Percentiles rank a stretch among this genome's conserved stretches.
phyloP scores from a whole-genome alignment of 1,140 invertebrate genomes.

The Cherax quadricarinatus region DNA sequence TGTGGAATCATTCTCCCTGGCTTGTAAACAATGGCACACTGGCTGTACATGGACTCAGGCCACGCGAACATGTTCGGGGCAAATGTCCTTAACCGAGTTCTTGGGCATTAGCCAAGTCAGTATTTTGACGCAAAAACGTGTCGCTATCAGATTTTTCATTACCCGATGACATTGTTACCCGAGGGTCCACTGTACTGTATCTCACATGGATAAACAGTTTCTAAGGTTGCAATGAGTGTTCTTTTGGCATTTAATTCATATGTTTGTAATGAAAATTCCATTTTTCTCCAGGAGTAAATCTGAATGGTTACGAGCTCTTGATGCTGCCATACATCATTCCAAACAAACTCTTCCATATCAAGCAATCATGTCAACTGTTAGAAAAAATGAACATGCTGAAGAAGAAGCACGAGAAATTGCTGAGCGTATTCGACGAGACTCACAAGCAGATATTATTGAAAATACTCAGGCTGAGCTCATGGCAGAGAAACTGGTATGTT shows the following conservation, averaged over 20 bases:
- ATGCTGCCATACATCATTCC: slow-evolving; percentile 68
- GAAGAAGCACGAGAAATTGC: slow-evolving; percentile 66
- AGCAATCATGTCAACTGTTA: slow-evolving; percentile 35
- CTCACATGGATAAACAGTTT: no score
- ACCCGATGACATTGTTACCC: no score
- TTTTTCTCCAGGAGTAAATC: slow-evolving; percentile 58
- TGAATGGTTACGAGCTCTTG: slow-evolving; percentile 65
- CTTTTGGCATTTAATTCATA: neutral
- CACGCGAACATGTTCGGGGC: no score
- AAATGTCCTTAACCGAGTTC: no score
- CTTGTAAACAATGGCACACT: no score
- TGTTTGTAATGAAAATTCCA: neutral
- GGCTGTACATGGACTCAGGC: no score
- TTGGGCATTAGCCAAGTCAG: no score
- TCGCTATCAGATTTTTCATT: no score
- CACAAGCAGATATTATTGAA: slow-evolving; percentile 72
- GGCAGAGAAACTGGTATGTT: slow-evolving; percentile 67
- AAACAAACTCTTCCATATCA: slow-evolving; percentile 67
- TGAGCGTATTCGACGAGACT: slow-evolving; percentile 69
- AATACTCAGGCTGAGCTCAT: slow-evolving; percentile 72
- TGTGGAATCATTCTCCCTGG: no score
- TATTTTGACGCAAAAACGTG: no score
- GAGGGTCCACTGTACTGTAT: no score
- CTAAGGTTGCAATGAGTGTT: neutral
- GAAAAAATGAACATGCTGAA: slow-evolving; percentile 64